Conservation (phyloP, 2,797 vertebrate genomes). For the Alosa sapidissima region DNA sequence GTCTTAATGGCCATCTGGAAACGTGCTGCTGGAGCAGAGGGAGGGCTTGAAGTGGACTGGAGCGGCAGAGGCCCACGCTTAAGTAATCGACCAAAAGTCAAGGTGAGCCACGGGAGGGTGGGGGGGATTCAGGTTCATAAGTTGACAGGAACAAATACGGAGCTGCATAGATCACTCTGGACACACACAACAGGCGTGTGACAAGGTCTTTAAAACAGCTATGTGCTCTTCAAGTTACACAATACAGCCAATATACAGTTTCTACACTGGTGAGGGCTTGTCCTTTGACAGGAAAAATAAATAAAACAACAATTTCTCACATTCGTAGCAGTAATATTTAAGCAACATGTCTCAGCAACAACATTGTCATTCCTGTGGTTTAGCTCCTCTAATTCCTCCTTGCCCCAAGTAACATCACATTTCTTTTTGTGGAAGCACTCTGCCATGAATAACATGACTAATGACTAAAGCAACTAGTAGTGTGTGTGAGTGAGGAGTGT, state of each 20-base stretch:
- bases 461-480: neutral
- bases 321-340: neutral
- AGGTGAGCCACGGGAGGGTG: neutral
- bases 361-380: neutral
- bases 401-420: neutral
- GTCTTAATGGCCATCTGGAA: constrained; percentile 21
- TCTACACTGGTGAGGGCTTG: neutral
- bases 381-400: neutral
- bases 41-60: neutral
- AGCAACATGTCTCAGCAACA: neutral
- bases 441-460: neutral
- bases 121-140: neutral
- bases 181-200: neutral
- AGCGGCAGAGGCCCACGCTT: neutral
- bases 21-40: neutral
- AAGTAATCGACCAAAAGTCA: neutral
- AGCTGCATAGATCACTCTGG: neutral
- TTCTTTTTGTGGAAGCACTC: neutral
- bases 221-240: neutral
- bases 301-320: neutral
- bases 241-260: neutral
- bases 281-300: neutral
- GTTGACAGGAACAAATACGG: neutral
- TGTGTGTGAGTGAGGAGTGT: neutral
- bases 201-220: neutral